These are phyloP conservation scores for Gobio gobio DNA, from an alignment of 2,113 vertebrate genomes.

Conservation along the genomic window DNA sequence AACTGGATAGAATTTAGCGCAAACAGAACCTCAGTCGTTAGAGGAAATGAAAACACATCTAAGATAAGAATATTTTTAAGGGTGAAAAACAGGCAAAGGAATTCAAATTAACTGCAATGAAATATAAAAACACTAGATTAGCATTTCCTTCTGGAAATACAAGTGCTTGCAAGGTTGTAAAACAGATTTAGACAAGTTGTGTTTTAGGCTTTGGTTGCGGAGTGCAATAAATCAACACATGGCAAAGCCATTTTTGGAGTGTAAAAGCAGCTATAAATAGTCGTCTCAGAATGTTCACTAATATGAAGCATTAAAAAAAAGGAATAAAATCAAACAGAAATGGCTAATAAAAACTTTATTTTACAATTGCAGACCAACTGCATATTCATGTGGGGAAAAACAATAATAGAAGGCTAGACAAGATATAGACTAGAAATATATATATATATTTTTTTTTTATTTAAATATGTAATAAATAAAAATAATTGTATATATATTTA, in stretches of 20 bases:
- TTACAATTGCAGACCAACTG: too few species aligned
- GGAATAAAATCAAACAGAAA: neutral
- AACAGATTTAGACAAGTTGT: neutral
- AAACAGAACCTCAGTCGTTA: neutral
- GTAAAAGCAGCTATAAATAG: neutral
- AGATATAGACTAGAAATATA: neutral
- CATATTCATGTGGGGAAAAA: neutral
- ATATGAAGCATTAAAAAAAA: neutral
- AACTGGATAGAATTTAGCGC: neutral
- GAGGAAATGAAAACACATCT: neutral
- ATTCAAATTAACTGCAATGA: neutral
- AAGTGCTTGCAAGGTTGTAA: constrained; percentile 23
- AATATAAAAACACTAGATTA: neutral
- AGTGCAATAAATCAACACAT: neutral
- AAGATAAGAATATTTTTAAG: too few species aligned
- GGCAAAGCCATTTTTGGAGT: neutral
- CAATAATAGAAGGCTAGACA: neutral
- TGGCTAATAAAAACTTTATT: neutral
- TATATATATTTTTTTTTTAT: too few species aligned
- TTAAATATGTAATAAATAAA: neutral
- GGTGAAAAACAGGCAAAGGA: neutral
- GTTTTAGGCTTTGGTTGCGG: neutral
- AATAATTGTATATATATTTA: neutral
- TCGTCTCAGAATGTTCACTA: neutral
- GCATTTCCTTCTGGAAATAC: neutral